Conservation (phyloP, 2,888 invertebrate species). For the Leucoptera coffeella region DNA sequence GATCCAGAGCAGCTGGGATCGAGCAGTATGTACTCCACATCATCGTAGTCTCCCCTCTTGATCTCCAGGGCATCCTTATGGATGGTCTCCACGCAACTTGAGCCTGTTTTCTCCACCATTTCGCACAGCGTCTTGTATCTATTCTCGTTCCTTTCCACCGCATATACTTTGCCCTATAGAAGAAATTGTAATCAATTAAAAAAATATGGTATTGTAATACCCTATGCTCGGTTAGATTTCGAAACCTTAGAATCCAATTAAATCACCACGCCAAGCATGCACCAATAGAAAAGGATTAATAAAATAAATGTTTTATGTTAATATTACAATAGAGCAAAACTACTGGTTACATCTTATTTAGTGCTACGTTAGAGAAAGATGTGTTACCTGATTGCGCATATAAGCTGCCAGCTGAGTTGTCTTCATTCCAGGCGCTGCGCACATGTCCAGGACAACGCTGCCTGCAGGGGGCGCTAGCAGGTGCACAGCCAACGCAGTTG, state of each 20-base stretch:
- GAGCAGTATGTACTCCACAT: constrained; percentile 85
- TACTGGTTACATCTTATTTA: no score
- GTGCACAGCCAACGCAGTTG: constrained; percentile 83
- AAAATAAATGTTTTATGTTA: no score
- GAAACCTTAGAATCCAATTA: no score
- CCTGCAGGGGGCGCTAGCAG: constrained; percentile 69
- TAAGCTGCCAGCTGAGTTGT: constrained; percentile 83
- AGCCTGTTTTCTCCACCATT: constrained; percentile 58
- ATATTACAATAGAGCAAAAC: no score
- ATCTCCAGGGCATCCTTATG: constrained; percentile 69
- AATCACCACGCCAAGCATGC: no score
- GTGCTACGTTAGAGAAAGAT: no score
- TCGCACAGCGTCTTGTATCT: constrained; percentile 62
- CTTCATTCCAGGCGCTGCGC: constrained; percentile 98
- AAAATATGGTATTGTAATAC: no score
- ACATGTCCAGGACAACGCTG: constrained; percentile 81
- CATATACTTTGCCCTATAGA: constrained; percentile 72
- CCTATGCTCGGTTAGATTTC: no score
- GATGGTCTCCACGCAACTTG: constrained; percentile 61
- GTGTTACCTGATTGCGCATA: constrained; percentile 72
- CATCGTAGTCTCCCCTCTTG: constrained; percentile 49
- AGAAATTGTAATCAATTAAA: no score
- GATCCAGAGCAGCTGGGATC: constrained; percentile 97
- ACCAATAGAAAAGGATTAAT: no score
- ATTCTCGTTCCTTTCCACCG: constrained; percentile 68